A percentile compares a stretch with the other conserved stretches of the same genome.
phyloP scores from a whole-genome alignment of 2,797 vertebrate genomes.

The Oreonectes daqikongensis region DNA sequence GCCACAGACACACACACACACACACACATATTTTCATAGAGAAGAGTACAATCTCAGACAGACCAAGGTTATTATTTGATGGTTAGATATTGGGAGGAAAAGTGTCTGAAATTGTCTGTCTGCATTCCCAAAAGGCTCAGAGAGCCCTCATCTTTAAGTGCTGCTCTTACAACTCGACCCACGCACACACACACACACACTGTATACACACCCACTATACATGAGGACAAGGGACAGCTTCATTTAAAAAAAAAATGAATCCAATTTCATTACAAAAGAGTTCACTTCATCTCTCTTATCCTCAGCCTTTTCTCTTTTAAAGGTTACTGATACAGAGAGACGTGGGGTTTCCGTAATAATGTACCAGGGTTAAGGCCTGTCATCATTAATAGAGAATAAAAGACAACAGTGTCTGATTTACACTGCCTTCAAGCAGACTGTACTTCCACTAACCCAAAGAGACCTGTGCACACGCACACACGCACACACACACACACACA shows the following conservation, averaged over 20 bases:
- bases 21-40: constrained; percentile 15
- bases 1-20: background rate
- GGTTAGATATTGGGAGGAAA: constrained; percentile 31
- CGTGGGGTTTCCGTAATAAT: constrained; percentile 26
- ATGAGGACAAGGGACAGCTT: constrained; percentile 12
- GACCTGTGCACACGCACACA: background rate
- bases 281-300: constrained; percentile 39
- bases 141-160: constrained; percentile 46
- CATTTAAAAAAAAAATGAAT: constrained; percentile 23
- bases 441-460: constrained; percentile 10
- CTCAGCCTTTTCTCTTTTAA: constrained; percentile 11
- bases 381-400: constrained; percentile 46
- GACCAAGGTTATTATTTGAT: constrained; percentile 36
- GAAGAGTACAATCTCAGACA: constrained; percentile 6
- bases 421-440: constrained; percentile 22
- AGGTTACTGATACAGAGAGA: constrained; percentile 42
- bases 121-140: constrained; percentile 26
- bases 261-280: constrained; percentile 23
- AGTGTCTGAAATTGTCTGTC: constrained; percentile 39
- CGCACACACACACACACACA: background rate
- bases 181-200: background rate
- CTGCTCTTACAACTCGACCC: constrained; percentile 24
- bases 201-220: background rate
- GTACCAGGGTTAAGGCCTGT: constrained; percentile 45
- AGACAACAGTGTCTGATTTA: constrained; percentile 40